phyloP scores from a whole-genome alignment of 2,797 vertebrate species.

The Pteropus rufus region DNA sequence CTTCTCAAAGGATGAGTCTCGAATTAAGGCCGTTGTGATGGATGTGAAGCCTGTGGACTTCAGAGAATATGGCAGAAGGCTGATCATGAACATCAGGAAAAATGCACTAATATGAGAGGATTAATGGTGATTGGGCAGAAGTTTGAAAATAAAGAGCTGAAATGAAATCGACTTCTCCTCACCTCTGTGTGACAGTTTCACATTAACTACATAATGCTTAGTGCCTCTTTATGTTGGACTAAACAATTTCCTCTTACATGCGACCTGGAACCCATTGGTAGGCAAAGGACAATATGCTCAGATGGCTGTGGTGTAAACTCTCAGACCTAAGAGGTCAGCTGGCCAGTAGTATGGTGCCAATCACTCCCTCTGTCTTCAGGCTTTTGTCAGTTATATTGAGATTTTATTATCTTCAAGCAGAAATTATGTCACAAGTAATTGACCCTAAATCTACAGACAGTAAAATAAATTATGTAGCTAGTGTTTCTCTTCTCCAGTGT shows the following conservation, averaged over 20 bases:
- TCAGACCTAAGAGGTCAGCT: neutral
- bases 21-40: slow-evolving; percentile 94
- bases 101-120: slow-evolving; percentile 78
- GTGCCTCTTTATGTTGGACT: neutral
- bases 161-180: neutral
- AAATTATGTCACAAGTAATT: slow-evolving; percentile 60
- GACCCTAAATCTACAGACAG: slow-evolving; percentile 48
- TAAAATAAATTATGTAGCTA: slow-evolving; percentile 64
- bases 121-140: neutral
- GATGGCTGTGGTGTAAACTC: neutral
- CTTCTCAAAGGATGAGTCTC: slow-evolving; percentile 91
- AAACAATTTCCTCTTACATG: neutral
- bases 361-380: neutral
- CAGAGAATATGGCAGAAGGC: slow-evolving; percentile 91
- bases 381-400: slow-evolving; percentile 22
- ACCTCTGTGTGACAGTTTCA: neutral
- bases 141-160: neutral
- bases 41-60: slow-evolving; percentile 94
- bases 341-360: neutral
- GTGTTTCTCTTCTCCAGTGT: slow-evolving; percentile 38
- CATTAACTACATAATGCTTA: neutral
- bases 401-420: slow-evolving; percentile 56
- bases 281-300: neutral
- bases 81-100: slow-evolving; percentile 92
- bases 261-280: neutral